These are phyloP conservation scores for Psilopsiagon aurifrons DNA, from an alignment of 2,113 vertebrate species.

Conservation along the genomic window DNA sequence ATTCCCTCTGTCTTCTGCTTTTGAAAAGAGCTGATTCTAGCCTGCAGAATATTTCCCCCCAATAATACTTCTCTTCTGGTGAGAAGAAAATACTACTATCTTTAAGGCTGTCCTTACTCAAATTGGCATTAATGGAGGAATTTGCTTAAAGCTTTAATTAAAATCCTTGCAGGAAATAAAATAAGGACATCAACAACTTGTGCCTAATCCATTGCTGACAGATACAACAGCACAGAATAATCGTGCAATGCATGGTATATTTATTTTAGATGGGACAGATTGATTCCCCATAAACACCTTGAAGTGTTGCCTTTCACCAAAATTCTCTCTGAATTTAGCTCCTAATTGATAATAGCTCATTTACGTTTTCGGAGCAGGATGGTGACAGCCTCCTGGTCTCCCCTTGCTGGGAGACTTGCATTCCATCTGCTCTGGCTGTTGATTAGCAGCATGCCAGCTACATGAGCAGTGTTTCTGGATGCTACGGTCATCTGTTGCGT, in stretches of 20 bases:
- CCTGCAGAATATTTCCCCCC: background rate
- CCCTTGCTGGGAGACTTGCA: background rate
- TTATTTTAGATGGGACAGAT: background rate
- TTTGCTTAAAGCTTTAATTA: background rate
- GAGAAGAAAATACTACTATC: background rate
- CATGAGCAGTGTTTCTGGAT: constrained; percentile 41
- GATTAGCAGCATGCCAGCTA: constrained; percentile 34
- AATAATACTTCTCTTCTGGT: background rate
- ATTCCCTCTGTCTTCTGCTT: background rate
- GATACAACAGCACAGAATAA: background rate
- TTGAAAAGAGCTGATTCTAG: background rate
- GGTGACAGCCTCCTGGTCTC: constrained; percentile 36
- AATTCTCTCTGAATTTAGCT: constrained; percentile 44
- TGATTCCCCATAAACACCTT: constrained; percentile 12
- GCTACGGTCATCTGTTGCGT: background rate
- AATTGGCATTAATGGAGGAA: background rate
- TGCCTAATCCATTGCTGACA: background rate
- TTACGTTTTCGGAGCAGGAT: background rate
- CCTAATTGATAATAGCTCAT: constrained; percentile 54
- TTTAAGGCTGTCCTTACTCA: background rate
- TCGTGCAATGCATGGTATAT: background rate
- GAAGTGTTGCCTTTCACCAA: constrained; percentile 50
- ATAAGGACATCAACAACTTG: background rate
- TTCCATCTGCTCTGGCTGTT: constrained; percentile 55
- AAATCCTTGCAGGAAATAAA: background rate